Conservation (phyloP, 2,888 invertebrate genomes). For the Bugula neritina region DNA sequence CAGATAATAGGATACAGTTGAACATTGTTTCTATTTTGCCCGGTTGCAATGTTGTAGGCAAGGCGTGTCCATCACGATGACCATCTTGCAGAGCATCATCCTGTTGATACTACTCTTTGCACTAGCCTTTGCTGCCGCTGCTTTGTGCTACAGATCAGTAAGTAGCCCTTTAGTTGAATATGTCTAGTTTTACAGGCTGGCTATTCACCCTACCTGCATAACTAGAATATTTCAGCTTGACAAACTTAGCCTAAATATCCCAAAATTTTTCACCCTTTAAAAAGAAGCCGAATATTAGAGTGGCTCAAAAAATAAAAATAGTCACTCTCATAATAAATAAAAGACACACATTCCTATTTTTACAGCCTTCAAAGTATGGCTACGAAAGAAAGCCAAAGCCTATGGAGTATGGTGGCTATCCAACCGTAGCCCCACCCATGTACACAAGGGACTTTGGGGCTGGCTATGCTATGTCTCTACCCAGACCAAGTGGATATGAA, state of each 20-base stretch:
- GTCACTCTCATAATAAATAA: no score
- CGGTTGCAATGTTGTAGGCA: background rate
- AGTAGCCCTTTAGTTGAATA: no score
- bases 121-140: constrained; percentile 6
- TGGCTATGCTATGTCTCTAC: background rate
- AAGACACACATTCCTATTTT: no score
- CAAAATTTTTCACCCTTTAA: no score
- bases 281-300: no score
- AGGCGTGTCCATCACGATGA: constrained; percentile 1
- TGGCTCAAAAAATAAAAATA: no score
- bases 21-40: no score
- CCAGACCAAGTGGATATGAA: constrained; percentile 9
- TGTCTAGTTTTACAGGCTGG: no score
- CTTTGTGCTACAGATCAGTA: background rate
- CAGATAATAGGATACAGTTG: no score
- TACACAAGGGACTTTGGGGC: constrained; percentile 5
- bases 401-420: background rate
- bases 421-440: constrained; percentile 9
- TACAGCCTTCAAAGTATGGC: background rate
- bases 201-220: no score
- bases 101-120: background rate
- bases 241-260: no score
- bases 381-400: background rate
- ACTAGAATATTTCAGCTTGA: no score
- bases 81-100: constrained; percentile 3